These are phyloP conservation scores for Zaprionus lachaisei DNA, from an alignment of 1,140 invertebrate genomes.

Conservation along the genomic window DNA sequence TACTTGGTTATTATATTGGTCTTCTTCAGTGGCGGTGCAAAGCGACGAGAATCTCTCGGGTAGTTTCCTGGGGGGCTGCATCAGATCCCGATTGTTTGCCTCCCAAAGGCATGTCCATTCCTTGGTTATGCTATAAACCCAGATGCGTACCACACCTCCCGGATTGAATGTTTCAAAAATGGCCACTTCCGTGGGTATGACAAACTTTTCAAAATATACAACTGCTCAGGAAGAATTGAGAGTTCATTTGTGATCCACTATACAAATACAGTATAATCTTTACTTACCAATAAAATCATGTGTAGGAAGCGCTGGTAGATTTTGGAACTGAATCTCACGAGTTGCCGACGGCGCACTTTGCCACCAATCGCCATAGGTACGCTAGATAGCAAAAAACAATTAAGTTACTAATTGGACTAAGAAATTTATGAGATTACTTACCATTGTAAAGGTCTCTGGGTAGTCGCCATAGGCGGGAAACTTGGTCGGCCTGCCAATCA, in stretches of 20 bases:
- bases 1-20: constrained; percentile 82
- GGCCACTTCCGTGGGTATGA: constrained; percentile 91
- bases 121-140: constrained; percentile 87
- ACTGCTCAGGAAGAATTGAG: constrained; percentile 85
- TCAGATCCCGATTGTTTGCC: constrained; percentile 85
- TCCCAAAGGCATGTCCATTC: constrained; percentile 92
- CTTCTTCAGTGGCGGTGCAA: constrained; percentile 89
- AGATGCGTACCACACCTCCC: constrained; percentile 93
- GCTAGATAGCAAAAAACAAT: constrained; percentile 85
- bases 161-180: constrained; percentile 97
- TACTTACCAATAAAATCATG: constrained; percentile 94
- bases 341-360: constrained; percentile 89
- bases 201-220: constrained; percentile 89
- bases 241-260: background rate
- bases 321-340: constrained; percentile 90
- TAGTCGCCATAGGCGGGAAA: constrained; percentile 96
- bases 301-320: constrained; percentile 88
- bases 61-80: constrained; percentile 40
- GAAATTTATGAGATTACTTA: constrained; percentile 79
- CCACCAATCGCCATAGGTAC: constrained; percentile 96
- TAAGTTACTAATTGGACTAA: background rate
- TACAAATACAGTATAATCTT: background rate
- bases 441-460: constrained; percentile 95
- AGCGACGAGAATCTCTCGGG: constrained; percentile 89
- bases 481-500: constrained; percentile 92